A percentile compares a stretch with the other conserved stretches of the same genome.
Evolutionary conservation across 1,140 invertebrate species (phyloP).

Genomic region (Musca domestica): DNA sequence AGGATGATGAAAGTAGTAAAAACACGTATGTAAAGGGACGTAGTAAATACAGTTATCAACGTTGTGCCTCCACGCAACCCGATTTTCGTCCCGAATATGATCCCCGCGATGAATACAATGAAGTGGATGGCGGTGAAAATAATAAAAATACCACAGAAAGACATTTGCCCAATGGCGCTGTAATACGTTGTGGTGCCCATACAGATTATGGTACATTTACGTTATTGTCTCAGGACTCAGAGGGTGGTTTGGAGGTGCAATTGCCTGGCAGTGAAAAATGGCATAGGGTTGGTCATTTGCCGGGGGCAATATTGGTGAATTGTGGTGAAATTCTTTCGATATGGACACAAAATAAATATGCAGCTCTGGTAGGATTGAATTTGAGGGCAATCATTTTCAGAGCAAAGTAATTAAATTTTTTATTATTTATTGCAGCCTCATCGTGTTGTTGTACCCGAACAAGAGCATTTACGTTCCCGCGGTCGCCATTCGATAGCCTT

Average conservation of each 20-base stretch:
- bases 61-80: conserved; percentile 47
- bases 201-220: conserved; percentile 75
- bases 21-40: conserved; percentile 48
- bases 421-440: conserved; percentile 59
- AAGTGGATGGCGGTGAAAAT: conserved; percentile 34
- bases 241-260: conserved; percentile 63
- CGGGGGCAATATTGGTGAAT: conserved; percentile 75
- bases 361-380: conserved; percentile 63
- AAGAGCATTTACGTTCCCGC: conserved; percentile 59
- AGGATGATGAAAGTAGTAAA: conserved; percentile 55
- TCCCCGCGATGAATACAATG: conserved; percentile 45
- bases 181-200: conserved; percentile 68
- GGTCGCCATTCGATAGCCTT: conserved; percentile 72
- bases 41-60: conserved; percentile 53
- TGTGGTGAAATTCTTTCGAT: conserved; percentile 73
- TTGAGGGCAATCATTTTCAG: background rate
- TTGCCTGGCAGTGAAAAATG: conserved; percentile 66
- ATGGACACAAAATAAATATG: conserved; percentile 71
- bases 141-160: conserved; percentile 21
- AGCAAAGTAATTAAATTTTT: background rate
- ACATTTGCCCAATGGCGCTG: conserved; percentile 49
- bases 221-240: conserved; percentile 69
- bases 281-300: conserved; percentile 73
- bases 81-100: conserved; percentile 47
- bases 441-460: conserved; percentile 69